A percentile compares a stretch with the other conserved stretches of the same genome.
Conservation (phyloP, 1,140 invertebrate genomes). For the Drosophila chauvacae region DNA sequence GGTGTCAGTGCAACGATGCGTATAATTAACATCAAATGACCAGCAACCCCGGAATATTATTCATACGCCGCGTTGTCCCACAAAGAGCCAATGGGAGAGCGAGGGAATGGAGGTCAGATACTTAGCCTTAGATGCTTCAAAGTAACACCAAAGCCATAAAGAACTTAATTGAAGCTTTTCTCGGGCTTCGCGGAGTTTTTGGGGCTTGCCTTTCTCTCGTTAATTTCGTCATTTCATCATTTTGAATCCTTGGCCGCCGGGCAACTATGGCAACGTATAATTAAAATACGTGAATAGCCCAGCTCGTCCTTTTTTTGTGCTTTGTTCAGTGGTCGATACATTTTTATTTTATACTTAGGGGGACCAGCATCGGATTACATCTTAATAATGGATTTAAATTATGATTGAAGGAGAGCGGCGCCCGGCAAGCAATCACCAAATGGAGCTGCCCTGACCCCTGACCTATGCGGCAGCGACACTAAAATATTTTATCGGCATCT, state of each 20-base stretch:
- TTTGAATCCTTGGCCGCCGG: conserved; percentile 32
- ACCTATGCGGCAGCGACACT: conserved; percentile 44
- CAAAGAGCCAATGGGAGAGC: background rate
- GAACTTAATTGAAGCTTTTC: conserved; percentile 69
- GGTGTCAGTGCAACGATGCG: conserved; percentile 50
- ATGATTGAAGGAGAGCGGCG: conserved; percentile 20
- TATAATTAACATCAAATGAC: conserved; percentile 72
- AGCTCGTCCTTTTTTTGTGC: background rate
- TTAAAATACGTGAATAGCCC: conserved; percentile 56
- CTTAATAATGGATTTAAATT: conserved; percentile 31
- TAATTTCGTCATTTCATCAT: conserved; percentile 18
- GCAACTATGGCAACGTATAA: conserved; percentile 75
- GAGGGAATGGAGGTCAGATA: background rate
- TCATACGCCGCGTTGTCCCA: conserved; percentile 43
- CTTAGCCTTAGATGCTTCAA: conserved; percentile 25
- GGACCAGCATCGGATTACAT: conserved; percentile 26
- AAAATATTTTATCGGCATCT: conserved; percentile 67
- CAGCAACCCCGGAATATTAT: conserved; percentile 34
- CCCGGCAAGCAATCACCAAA: conserved; percentile 16
- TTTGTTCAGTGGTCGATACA: conserved; percentile 3
- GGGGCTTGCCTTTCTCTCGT: conserved; percentile 48
- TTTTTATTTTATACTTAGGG: conserved; percentile 16
- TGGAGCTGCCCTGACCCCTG: conserved; percentile 27
- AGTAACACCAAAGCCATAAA: conserved; percentile 43
- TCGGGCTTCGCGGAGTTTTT: conserved; percentile 52